Evolutionary conservation across 2,797 vertebrate species (phyloP).

Genomic region (Coranthus polyacanthus): DNA sequence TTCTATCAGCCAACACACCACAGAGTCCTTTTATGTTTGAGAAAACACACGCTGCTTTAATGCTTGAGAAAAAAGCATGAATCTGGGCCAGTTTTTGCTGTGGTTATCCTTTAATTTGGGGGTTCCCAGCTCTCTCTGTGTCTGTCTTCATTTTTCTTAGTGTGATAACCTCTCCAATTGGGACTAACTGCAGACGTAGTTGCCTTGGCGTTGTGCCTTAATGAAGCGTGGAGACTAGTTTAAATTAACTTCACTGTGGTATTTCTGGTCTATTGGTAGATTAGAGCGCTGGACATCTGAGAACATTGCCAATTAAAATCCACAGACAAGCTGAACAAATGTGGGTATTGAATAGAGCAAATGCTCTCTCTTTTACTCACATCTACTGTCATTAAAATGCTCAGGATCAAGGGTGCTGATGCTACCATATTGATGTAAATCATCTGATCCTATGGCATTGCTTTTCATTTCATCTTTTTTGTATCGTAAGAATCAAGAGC

Average conservation of each 20-base stretch:
- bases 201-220: constrained; percentile 43
- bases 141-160: constrained; percentile 54
- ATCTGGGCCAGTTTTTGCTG: constrained; percentile 27
- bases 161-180: constrained; percentile 38
- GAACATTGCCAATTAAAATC: constrained; percentile 34
- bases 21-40: constrained; percentile 23
- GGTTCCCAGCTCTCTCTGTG: constrained; percentile 42
- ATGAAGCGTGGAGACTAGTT: constrained; percentile 40
- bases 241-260: constrained; percentile 42
- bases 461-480: too few relatives aligned
- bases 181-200: constrained; percentile 39
- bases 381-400: constrained; percentile 26
- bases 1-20: constrained; percentile 14
- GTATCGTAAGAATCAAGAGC: too few relatives aligned
- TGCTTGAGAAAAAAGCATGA: constrained; percentile 13
- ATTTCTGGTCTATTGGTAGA: constrained; percentile 36
- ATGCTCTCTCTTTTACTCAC: too few relatives aligned
- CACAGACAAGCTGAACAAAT: constrained; percentile 26
- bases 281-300: constrained; percentile 40
- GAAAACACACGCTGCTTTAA: constrained; percentile 34
- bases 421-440: constrained; percentile 14
- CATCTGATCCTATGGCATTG: constrained; percentile 3
- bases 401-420: constrained; percentile 16
- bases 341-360: constrained; percentile 2
- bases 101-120: constrained; percentile 43